A percentile compares a stretch with the other conserved stretches of the same genome.
These are phyloP conservation scores for Papilio gigon DNA, from an alignment of 2,888 invertebrate species.

Conservation along the genomic window DNA sequence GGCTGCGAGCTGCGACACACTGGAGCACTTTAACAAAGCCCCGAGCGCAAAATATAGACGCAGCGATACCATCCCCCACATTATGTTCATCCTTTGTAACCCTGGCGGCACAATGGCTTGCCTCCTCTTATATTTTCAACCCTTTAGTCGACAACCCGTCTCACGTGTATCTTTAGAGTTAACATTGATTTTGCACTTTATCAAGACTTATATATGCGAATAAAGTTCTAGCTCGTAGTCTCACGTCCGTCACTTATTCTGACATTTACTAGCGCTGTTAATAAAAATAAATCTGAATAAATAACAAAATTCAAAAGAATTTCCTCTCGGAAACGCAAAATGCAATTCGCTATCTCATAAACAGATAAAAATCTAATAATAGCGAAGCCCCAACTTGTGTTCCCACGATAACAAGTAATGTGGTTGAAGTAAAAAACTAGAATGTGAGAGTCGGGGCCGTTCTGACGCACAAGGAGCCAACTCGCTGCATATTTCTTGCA, in stretches of 20 bases:
- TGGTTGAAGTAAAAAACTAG: constrained; percentile 63
- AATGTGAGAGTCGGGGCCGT: constrained; percentile 65
- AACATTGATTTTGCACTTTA: constrained; percentile 49
- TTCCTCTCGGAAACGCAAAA: constrained; percentile 1
- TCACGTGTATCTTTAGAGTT: constrained; percentile 32
- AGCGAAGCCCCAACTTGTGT: constrained; percentile 45
- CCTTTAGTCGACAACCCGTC: constrained; percentile 52
- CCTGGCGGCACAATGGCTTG: constrained; percentile 55
- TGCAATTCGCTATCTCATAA: constrained; percentile 50
- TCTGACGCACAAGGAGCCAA: constrained; percentile 49
- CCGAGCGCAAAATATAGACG: constrained; percentile 27
- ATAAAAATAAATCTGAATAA: background rate
- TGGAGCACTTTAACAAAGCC: constrained; percentile 46
- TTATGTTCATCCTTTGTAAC: constrained; percentile 59
- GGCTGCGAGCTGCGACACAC: constrained; percentile 45
- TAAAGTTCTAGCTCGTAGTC: background rate
- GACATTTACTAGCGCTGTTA: background rate
- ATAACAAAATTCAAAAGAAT: background rate
- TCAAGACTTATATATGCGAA: background rate
- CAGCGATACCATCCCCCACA: constrained; percentile 45
- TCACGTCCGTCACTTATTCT: background rate
- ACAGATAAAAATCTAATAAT: constrained; percentile 22
- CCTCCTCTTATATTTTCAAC: constrained; percentile 64
- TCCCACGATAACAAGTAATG: constrained; percentile 73
- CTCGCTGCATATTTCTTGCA: constrained; percentile 58